Percentiles rank a stretch among this genome's conserved stretches.
These are phyloP conservation scores for Saccopteryx bilineata DNA, from an alignment of 2,113 vertebrate genomes.

Conservation along the genomic window DNA sequence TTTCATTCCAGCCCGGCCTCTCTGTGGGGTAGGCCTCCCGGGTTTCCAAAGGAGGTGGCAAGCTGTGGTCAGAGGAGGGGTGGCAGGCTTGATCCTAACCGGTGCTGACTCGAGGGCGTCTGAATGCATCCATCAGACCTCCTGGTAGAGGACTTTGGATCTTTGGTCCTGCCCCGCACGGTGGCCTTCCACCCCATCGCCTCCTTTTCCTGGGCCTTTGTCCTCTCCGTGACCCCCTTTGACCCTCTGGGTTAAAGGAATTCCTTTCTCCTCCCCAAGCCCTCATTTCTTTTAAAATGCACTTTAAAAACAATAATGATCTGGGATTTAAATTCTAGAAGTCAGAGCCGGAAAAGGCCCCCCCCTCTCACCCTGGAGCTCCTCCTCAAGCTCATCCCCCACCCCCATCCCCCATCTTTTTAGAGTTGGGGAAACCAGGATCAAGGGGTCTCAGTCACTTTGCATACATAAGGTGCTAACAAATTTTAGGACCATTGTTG, in stretches of 20 bases:
- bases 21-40: slow-evolving; percentile 75
- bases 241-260: slow-evolving; percentile 79
- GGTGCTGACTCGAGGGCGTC: slow-evolving; percentile 65
- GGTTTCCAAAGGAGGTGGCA: slow-evolving; percentile 71
- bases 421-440: background rate
- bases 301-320: slow-evolving; percentile 78
- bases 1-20: slow-evolving; percentile 71
- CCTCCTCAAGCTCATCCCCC: background rate
- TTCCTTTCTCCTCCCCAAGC: slow-evolving; percentile 77
- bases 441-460: background rate
- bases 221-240: slow-evolving; percentile 76
- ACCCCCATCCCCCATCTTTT: background rate
- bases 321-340: slow-evolving; percentile 70
- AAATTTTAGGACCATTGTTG: background rate
- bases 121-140: slow-evolving; percentile 78
- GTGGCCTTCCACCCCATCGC: slow-evolving; percentile 77
- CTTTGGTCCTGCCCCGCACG: slow-evolving; percentile 58
- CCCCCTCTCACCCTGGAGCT: background rate
- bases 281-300: slow-evolving; percentile 70
- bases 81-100: slow-evolving; percentile 74
- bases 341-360: slow-evolving; percentile 55
- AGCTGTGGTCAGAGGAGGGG: slow-evolving; percentile 50
- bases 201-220: slow-evolving; percentile 80
- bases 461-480: background rate
- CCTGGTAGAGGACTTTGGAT: slow-evolving; percentile 73